Conservation (phyloP, 1,140 invertebrate species). For the Melipona quadrifasciata region DNA sequence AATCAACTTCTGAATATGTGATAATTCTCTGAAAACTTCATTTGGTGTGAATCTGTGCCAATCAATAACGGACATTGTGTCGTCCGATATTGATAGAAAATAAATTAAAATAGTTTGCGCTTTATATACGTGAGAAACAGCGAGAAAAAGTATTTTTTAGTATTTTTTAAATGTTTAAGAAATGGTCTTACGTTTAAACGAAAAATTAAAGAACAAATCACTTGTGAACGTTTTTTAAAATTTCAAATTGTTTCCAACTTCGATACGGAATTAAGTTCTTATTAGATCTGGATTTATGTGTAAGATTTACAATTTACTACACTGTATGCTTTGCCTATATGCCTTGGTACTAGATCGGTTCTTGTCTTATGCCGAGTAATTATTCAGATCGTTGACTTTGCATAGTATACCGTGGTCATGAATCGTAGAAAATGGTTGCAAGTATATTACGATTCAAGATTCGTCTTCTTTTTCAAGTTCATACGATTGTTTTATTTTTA, state of each 20-base stretch:
- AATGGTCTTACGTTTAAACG: not conserved
- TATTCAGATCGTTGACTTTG: not conserved
- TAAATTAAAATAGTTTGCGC: not conserved
- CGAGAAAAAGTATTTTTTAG: not conserved
- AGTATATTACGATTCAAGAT: too few species aligned
- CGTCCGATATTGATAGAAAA: not conserved
- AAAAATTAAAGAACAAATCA: not conserved
- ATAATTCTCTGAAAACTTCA: not conserved
- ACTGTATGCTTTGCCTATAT: not conserved
- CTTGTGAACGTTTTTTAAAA: not conserved
- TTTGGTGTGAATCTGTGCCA: not conserved
- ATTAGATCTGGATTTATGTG: slow-evolving; percentile 4
- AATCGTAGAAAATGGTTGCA: too few species aligned
- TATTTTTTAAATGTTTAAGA: not conserved
- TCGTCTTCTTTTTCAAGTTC: not conserved
- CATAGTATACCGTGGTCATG: too few species aligned
- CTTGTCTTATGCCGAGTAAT: not conserved
- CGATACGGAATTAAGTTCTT: not conserved
- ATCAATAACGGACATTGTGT: not conserved
- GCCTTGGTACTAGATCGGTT: slow-evolving; percentile 1
- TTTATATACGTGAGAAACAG: not conserved
- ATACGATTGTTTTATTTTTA: not conserved
- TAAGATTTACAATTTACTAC: not conserved
- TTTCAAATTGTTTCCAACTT: too few species aligned
- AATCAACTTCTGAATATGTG: not conserved